Conservation (phyloP, 2,888 invertebrate species). For the Tridacna crocea region DNA sequence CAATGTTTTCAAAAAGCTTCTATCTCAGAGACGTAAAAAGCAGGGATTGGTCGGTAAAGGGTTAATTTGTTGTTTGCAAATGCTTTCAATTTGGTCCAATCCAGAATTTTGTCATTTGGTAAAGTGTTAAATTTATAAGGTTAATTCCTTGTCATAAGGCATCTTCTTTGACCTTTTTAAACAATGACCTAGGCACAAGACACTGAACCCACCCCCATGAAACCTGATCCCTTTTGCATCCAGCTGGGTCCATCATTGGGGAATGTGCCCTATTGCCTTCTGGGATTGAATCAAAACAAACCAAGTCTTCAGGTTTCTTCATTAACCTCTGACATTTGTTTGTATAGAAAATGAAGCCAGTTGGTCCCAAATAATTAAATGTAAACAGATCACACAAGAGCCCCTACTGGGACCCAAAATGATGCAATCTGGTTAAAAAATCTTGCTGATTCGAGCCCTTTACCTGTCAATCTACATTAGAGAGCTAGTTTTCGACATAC, state of each 20-base stretch:
- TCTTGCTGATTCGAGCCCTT: not conserved
- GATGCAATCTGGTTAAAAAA: conserved; percentile 2
- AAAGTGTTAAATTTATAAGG: too few species aligned
- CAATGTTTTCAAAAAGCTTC: too few species aligned
- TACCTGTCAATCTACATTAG: too few species aligned
- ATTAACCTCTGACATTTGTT: conserved; percentile 25
- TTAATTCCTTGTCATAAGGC: too few species aligned
- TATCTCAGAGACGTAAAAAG: too few species aligned
- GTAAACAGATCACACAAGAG: conserved; percentile 15
- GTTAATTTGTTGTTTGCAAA: too few species aligned
- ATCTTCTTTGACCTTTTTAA: too few species aligned
- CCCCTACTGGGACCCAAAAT: conserved; percentile 6
- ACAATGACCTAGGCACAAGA: too few species aligned
- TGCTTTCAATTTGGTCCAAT: too few species aligned
- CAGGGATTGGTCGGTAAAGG: too few species aligned
- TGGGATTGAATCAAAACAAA: conserved; percentile 15
- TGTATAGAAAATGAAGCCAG: conserved; percentile 15
- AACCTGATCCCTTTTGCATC: not conserved
- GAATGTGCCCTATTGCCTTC: not conserved
- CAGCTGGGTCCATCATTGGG: conserved; percentile 6
- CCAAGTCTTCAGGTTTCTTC: conserved; percentile 1
- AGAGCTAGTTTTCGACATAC: too few species aligned
- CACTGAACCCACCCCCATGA: not conserved
- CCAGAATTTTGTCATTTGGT: too few species aligned
- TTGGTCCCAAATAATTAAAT: conserved; percentile 21